phyloP scores from a whole-genome alignment of 2,888 invertebrate genomes.

The Hanleya hanleyi region DNA sequence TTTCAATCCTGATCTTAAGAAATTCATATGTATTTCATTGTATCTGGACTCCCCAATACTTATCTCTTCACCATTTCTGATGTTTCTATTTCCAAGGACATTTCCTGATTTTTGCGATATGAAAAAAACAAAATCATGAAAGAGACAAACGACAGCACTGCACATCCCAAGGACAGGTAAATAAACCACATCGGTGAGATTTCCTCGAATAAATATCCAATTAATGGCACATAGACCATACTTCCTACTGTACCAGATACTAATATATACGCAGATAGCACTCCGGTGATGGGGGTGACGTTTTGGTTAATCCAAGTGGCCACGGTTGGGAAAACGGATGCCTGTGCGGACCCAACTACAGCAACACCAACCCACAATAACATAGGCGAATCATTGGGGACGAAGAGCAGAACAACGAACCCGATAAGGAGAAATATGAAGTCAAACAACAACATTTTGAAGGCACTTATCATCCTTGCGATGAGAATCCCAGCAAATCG shows the following conservation, averaged over 20 bases:
- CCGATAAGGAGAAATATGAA: neutral
- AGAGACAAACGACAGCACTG: neutral
- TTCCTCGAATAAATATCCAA: neutral
- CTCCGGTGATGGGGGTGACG: neutral
- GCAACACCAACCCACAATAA: neutral
- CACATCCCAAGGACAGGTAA: neutral
- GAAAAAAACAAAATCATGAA: neutral
- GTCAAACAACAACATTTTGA: neutral
- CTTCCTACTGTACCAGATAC: neutral
- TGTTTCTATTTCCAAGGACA: neutral
- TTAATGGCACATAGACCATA: neutral
- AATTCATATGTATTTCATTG: no score
- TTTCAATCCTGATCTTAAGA: no score
- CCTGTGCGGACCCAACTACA: neutral
- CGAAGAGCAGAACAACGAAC: neutral
- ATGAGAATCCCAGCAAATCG: neutral
- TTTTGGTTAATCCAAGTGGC: neutral
- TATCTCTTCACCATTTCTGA: no score
- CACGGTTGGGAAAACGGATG: neutral
- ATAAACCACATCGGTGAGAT: neutral
- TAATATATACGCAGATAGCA: neutral
- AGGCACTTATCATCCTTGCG: neutral
- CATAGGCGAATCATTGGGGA: neutral
- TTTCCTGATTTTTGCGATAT: neutral
- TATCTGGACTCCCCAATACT: no score